Percentiles rank a stretch among this genome's conserved stretches.
These are phyloP conservation scores for Drosophila aldrichi DNA, from an alignment of 2,888 invertebrate species.

Conservation along the genomic window DNA sequence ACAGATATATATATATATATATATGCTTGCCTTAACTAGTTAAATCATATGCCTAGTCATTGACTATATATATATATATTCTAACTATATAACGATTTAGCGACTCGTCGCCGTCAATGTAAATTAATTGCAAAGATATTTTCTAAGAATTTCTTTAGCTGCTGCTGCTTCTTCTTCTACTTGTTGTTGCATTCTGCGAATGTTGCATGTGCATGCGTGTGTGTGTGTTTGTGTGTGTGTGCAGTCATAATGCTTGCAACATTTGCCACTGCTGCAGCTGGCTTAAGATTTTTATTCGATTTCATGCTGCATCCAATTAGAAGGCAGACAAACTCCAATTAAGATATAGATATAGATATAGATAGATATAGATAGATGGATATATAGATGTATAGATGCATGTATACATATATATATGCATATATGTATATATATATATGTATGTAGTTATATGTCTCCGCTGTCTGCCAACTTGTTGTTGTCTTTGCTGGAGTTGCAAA, in stretches of 20 bases:
- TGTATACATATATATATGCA: constrained; percentile 6
- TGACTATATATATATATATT: not conserved
- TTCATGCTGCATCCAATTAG: constrained; percentile 44
- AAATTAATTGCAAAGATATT: constrained; percentile 53
- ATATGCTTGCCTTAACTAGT: not conserved
- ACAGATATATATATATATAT: not conserved
- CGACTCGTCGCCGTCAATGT: constrained; percentile 30
- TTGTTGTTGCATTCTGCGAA: constrained; percentile 42
- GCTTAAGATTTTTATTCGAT: constrained; percentile 30
- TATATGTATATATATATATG: constrained; percentile 8
- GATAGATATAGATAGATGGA: constrained; percentile 18
- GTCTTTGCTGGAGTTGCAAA: constrained; percentile 34
- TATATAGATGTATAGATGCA: constrained; percentile 13
- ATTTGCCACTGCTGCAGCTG: constrained; percentile 40
- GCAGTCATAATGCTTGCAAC: constrained; percentile 3
- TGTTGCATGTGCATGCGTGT: not conserved
- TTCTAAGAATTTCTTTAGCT: constrained; percentile 47
- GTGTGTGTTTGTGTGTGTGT: not conserved
- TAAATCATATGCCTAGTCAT: not conserved
- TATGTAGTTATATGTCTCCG: constrained; percentile 15
- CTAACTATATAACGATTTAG: constrained; percentile 2
- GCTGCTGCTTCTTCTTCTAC: not conserved
- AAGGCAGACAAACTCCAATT: constrained; percentile 65
- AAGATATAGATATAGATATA: constrained; percentile 35
- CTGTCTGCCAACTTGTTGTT: constrained; percentile 41